These are phyloP conservation scores for Sibirionetta formosa DNA, from an alignment of 2,797 vertebrate genomes.

Conservation along the genomic window DNA sequence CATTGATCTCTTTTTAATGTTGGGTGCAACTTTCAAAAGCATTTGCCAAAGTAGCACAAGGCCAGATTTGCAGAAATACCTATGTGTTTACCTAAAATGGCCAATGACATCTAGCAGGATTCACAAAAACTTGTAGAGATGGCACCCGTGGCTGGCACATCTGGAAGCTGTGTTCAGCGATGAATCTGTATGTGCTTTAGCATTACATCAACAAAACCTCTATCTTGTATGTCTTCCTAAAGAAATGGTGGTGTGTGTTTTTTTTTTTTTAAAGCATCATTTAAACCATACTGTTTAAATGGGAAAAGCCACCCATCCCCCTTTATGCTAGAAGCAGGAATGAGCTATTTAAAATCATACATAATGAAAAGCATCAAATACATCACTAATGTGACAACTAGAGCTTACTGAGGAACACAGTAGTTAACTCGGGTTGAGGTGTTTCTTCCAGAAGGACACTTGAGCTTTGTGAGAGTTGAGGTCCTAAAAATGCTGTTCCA, in stretches of 20 bases:
- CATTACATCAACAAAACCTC: background rate
- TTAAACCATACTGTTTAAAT: background rate
- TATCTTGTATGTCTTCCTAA: background rate
- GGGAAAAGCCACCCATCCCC: background rate
- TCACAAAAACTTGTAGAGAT: background rate
- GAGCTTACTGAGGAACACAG: background rate
- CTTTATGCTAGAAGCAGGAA: background rate
- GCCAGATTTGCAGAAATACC: background rate
- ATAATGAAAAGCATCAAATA: background rate
- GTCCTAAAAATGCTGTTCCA: background rate
- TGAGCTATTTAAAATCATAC: background rate
- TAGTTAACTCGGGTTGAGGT: background rate
- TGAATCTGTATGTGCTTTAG: fast-evolving
- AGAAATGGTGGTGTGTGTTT: fast-evolving
- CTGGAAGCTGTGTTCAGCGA: background rate
- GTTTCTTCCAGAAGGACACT: background rate
- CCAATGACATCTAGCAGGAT: background rate
- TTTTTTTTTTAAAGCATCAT: fast-evolving
- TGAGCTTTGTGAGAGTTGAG: background rate
- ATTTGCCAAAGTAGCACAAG: background rate
- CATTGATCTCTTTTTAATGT: background rate
- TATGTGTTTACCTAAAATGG: background rate
- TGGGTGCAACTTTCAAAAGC: background rate
- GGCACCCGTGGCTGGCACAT: background rate
- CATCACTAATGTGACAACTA: background rate